These are phyloP conservation scores for Xenops minutus DNA, from an alignment of 2,797 vertebrate species.

Conservation along the genomic window DNA sequence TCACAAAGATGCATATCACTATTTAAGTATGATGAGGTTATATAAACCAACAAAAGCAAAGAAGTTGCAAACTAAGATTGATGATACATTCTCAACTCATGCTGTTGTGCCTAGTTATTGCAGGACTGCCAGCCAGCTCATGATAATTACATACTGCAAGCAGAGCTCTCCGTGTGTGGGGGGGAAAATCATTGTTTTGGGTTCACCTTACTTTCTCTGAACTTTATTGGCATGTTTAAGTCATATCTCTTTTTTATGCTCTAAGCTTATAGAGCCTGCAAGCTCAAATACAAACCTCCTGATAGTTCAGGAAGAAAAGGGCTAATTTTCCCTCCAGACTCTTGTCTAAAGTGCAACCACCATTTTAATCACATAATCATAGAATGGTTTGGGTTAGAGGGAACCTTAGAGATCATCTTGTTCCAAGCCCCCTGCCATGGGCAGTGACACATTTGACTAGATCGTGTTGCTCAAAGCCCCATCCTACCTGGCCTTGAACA, in stretches of 20 bases:
- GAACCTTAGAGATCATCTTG: background rate
- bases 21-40: background rate
- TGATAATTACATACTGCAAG: slow-evolving; percentile 30
- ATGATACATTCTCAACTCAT: slow-evolving; percentile 23
- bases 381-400: background rate
- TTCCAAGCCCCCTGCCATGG: background rate
- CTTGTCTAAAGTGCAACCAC: background rate
- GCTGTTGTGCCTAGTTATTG: slow-evolving; percentile 2
- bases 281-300: background rate
- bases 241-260: background rate
- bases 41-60: slow-evolving; percentile 20
- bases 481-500: background rate
- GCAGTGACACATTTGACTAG: background rate
- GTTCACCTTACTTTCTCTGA: background rate
- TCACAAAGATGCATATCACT: background rate
- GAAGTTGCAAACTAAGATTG: background rate
- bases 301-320: background rate
- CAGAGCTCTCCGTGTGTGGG: background rate
- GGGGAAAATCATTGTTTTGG: background rate
- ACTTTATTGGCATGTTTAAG: slow-evolving; percentile 6
- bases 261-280: background rate
- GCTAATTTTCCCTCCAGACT: background rate
- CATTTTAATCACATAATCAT: background rate
- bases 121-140: slow-evolving; percentile 14
- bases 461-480: background rate